Percentiles rank a stretch among this genome's conserved stretches.
Conservation (phyloP, 2,113 vertebrate genomes). For the Crotalus horridus region DNA sequence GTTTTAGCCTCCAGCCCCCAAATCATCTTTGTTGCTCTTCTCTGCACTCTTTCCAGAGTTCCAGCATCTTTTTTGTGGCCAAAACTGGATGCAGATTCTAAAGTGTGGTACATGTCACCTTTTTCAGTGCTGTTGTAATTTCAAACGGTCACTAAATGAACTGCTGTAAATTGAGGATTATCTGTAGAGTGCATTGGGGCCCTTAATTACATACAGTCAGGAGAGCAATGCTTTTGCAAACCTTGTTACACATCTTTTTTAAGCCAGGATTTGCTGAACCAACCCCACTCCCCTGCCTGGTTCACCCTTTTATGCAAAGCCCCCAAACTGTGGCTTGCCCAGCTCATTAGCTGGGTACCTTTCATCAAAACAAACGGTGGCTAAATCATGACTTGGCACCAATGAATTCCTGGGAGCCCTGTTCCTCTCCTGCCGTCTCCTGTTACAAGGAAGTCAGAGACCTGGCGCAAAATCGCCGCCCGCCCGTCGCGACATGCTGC, state of each 20-base stretch:
- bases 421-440: neutral
- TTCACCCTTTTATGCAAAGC: neutral
- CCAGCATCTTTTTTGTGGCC: too few relatives aligned
- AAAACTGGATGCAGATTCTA: too few relatives aligned
- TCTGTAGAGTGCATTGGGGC: neutral
- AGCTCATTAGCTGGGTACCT: neutral
- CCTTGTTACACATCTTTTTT: neutral
- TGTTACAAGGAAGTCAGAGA: neutral
- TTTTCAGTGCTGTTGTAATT: too few relatives aligned
- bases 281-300: neutral
- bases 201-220: neutral
- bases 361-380: neutral
- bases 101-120: too few relatives aligned
- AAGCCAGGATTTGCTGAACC: neutral
- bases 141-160: neutral
- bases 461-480: neutral
- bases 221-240: neutral
- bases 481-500: neutral
- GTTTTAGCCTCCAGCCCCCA: too few relatives aligned
- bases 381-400: neutral
- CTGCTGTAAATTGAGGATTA: neutral
- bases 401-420: neutral
- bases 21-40: too few relatives aligned
- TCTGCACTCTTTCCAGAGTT: too few relatives aligned
- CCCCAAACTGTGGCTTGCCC: neutral